A percentile compares a stretch with the other conserved stretches of the same genome.
phyloP scores from a whole-genome alignment of 2,888 invertebrate genomes.

The Norana najaformis region DNA sequence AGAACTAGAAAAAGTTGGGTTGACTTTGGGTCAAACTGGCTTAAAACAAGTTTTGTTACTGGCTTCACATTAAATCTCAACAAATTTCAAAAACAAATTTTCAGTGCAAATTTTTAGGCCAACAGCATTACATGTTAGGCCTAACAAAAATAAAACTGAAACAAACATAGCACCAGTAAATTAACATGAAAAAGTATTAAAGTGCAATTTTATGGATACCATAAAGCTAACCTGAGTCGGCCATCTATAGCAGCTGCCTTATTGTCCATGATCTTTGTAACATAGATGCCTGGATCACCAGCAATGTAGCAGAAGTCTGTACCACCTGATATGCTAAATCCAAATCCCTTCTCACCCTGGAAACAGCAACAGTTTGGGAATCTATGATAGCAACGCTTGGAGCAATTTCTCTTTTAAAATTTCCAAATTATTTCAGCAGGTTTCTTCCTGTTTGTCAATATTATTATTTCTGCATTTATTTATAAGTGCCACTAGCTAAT shows the following conservation, averaged over 20 bases:
- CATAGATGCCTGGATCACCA: constrained; percentile 33
- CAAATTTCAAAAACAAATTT: neutral
- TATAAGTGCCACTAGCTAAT: too few relatives aligned
- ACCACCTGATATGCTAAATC: constrained; percentile 35
- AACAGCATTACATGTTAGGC: neutral
- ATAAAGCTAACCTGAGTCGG: constrained; percentile 28
- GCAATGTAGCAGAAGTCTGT: constrained; percentile 27
- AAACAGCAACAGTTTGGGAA: neutral
- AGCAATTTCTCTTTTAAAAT: neutral
- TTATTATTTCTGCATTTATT: too few relatives aligned
- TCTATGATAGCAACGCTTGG: neutral
- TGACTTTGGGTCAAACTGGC: neutral
- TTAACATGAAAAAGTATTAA: neutral
- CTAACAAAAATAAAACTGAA: neutral
- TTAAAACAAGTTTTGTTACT: neutral
- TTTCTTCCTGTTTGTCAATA: too few relatives aligned
- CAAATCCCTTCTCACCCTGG: constrained; percentile 31
- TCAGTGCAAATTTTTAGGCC: neutral
- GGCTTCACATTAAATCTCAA: neutral
- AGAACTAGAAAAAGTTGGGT: neutral
- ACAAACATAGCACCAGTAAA: neutral
- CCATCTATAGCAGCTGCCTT: constrained; percentile 31
- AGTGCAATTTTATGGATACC: neutral
- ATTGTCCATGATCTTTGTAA: constrained; percentile 31
- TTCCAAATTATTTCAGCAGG: neutral